These are phyloP conservation scores for Nixonia krombeini DNA, from an alignment of 1,140 invertebrate genomes.

Conservation along the genomic window DNA sequence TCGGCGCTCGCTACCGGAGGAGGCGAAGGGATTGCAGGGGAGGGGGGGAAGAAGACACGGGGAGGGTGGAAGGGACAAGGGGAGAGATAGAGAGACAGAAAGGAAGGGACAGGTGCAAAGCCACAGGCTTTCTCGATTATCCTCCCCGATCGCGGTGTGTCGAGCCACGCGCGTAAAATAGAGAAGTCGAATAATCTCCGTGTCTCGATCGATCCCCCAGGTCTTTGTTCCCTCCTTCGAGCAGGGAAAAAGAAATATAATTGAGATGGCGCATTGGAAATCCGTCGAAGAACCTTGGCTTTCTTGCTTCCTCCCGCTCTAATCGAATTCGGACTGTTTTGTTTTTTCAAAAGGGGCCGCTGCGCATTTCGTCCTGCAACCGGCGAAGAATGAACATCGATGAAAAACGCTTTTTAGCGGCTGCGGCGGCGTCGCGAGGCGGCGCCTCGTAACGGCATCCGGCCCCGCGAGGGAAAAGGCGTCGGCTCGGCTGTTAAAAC, in stretches of 20 bases:
- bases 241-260: constrained; percentile 32
- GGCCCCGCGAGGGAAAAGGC: too few relatives aligned
- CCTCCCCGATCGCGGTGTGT: constrained; percentile 5
- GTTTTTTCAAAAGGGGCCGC: constrained; percentile 2
- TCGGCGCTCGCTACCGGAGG: background rate
- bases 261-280: constrained; percentile 36
- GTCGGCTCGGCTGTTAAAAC: too few relatives aligned
- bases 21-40: too few relatives aligned
- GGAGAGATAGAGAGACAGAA: too few relatives aligned
- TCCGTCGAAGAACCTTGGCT: constrained; percentile 21
- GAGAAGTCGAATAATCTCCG: constrained; percentile 41
- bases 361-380: background rate
- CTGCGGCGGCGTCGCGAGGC: too few relatives aligned
- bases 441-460: too few relatives aligned
- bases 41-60: too few relatives aligned
- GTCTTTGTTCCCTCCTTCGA: constrained; percentile 27
- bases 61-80: too few relatives aligned
- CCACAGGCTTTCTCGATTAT: constrained; percentile 30
- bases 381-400: too few relatives aligned
- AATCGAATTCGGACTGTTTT: constrained; percentile 33
- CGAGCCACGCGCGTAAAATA: constrained; percentile 25
- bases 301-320: constrained; percentile 32
- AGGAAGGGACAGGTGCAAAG: constrained; percentile 47
- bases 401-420: background rate
- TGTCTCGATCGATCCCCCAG: constrained; percentile 34